Percentiles rank a stretch among this genome's conserved stretches.
Evolutionary conservation across 2,113 vertebrate genomes (phyloP).

Genomic region (Perca schrenkii): DNA sequence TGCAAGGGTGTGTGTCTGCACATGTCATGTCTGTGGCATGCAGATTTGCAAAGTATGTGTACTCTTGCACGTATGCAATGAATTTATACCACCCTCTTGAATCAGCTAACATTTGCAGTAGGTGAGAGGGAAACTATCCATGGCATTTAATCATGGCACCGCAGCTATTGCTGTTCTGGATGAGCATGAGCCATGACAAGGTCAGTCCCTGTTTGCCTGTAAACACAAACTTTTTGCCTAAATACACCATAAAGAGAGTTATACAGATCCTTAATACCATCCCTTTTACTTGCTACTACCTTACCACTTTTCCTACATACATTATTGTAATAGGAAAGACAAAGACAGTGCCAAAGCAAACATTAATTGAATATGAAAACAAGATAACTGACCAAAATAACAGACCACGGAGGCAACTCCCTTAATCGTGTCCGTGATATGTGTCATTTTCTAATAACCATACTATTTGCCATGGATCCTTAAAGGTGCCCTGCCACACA

Average conservation of each 20-base stretch:
- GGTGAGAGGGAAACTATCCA: neutral
- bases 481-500: too few species aligned
- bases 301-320: neutral
- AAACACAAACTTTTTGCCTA: neutral
- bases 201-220: neutral
- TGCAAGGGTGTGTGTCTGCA: constrained; percentile 9
- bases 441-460: neutral
- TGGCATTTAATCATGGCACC: constrained; percentile 14
- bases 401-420: too few species aligned
- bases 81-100: neutral
- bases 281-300: neutral
- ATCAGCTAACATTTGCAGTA: constrained; percentile 20
- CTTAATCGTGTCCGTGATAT: too few species aligned
- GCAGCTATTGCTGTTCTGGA: neutral
- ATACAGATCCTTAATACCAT: neutral
- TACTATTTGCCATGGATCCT: neutral
- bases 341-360: too few species aligned
- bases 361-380: neutral
- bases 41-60: constrained; percentile 3
- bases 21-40: constrained; percentile 16
- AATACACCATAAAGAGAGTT: neutral
- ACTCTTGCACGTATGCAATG: constrained; percentile 6
- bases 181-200: neutral
- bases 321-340: neutral
- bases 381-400: neutral